phyloP scores from a whole-genome alignment of 2,797 vertebrate genomes.

The Bovichtus variegatus region DNA sequence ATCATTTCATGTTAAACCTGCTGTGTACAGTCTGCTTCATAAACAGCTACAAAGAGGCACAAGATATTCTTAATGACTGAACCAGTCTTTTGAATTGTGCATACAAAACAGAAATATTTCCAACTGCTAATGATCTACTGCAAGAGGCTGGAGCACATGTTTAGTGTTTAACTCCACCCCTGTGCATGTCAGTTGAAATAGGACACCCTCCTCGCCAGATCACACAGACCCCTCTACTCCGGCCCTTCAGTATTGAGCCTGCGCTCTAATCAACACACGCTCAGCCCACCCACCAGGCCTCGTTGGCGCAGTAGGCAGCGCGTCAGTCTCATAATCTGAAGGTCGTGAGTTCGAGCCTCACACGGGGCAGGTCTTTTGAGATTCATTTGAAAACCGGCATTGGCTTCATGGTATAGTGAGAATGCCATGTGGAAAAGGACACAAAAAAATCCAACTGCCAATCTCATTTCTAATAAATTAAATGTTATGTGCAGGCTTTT shows the following conservation, averaged over 20 bases:
- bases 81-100: conserved; percentile 14
- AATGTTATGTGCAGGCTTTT: neutral
- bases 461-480: neutral
- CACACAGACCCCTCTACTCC: neutral
- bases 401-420: fast-evolving
- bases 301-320: conserved; percentile 71
- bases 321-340: conserved; percentile 56
- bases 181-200: conserved; percentile 30
- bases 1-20: conserved; percentile 36
- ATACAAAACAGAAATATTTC: conserved; percentile 6
- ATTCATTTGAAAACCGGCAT: neutral
- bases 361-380: conserved; percentile 58
- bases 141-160: conserved; percentile 23
- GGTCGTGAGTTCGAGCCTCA: conserved; percentile 76
- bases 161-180: conserved; percentile 33
- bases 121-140: conserved; percentile 24
- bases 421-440: neutral
- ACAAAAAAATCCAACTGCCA: too few species aligned
- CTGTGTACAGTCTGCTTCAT: conserved; percentile 13
- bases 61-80: conserved; percentile 6
- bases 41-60: conserved; percentile 7
- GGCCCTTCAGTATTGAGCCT: neutral
- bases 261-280: neutral
- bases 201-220: neutral
- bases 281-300: fast-evolving